Evolutionary conservation across 2,797 vertebrate species (phyloP), one percentile per base, ranked within the genome.

Genomic region (Anomalospiza imberbis): DNA sequence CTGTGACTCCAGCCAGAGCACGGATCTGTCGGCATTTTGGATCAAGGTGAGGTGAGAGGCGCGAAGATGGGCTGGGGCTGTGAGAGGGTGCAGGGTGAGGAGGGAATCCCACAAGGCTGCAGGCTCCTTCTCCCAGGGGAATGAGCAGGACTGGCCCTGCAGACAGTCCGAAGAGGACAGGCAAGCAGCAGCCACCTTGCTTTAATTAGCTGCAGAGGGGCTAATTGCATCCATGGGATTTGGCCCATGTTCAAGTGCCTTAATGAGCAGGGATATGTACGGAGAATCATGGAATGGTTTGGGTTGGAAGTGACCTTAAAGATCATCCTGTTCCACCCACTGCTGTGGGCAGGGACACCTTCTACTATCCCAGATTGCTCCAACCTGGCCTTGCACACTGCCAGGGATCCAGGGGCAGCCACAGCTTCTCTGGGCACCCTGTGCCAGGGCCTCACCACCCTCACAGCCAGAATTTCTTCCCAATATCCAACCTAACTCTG

Each of bases 11-110:
- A 28, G 77, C 4, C 50, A 63, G 51, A 5, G 8, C 66, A 1
- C 0, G 19, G 74, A 40, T 17, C 31, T 57, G 34, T 5, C 1
- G 7, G 72, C 1, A 0, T 6, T 73, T 13, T 6, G 70, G 9
- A 0, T 5, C 9, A 12, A 17, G 25, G 26, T 2, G 74, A 71
- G 60, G 60, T 12, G 31, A 63, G 70, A 32, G 31, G 75, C 17
- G 26, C 0, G 5, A 34, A 19, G 78, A 20, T 1, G 73, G 68
- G 50, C 15, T 51, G 1, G 29, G 55, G 54, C 7, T 54, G 48
- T 0, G 12, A 14, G 60, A 8, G 11, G 66, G 38, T 12, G 45
- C 28, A 9, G 76, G n/a, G 72, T 13, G 58, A 58, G 38, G 38
- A 58, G 38, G 51, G 72, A 40, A 58, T 12, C 72, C 65, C 65